Evolutionary conservation across 2,113 vertebrate species (phyloP), one percentile per base, ranked within the genome.

Genomic region (Seriola dumerili): DNA sequence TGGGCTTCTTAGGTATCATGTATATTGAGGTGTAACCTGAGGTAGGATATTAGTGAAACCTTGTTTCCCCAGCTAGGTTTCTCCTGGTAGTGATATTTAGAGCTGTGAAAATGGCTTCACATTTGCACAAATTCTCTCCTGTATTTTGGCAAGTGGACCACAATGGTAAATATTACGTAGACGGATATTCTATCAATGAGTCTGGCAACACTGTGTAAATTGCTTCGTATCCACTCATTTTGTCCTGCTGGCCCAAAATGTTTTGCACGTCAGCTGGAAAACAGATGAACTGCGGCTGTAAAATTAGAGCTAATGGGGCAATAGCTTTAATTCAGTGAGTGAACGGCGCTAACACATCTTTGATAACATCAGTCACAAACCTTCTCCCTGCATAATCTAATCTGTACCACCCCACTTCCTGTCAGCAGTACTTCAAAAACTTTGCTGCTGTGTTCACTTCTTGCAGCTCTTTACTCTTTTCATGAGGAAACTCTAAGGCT

Each of bases 271-370:
- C 64, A 81, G 38, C 23, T 52, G 21, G 23, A 61, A 74, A 69
- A 74, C 57, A 79, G 66, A 75, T 59, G 29, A 71, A 75, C 16
- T 4, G 38, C 66, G 42, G 23, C 36, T 46, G 57, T 57, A 13
- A 76, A 78, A 73, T 67, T 4, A 12, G 48, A n/a, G 14, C 57
- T 63, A 63, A 68, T 52, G 19, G 42, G 11, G n/a, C 55, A 38
- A 67, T 11, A 52, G 52, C n/a, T 54, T 73, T 3, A 29, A 40
- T 63, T 69, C 5, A 48, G 2, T 42, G 40, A 75, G 9, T 1
- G 0, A 38, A 50, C 2, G 1, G 4, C 42, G 23, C 40, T 42
- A 71, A 62, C 11, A 36, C 3, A 44, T 66, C 4, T 55, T 34
- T 52, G 54, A 21, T 13, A 36, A 32, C 17, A 80, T 59, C 36